A percentile compares a stretch with the other conserved stretches of the same genome.
Evolutionary conservation across 1,140 invertebrate species (phyloP).

Genomic region (Cydia strobilella): DNA sequence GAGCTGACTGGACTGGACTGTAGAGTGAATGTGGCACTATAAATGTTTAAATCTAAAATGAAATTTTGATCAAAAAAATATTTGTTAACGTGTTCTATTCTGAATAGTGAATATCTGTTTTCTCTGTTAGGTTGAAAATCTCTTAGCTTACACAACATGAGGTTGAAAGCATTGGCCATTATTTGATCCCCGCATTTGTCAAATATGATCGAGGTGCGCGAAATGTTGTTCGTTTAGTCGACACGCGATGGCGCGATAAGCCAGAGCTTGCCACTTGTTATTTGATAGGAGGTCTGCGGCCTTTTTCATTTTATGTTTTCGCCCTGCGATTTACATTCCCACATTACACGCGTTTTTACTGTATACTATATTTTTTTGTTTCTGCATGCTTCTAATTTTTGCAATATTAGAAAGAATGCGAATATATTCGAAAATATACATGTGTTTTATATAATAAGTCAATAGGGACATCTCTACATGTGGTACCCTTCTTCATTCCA

Average conservation of each 20-base stretch:
- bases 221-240: conserved; percentile 60
- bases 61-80: too few relatives aligned
- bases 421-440: not conserved
- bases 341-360: conserved; percentile 37
- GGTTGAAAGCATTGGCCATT: conserved; percentile 44
- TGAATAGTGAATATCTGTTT: too few relatives aligned
- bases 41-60: too few relatives aligned
- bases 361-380: not conserved
- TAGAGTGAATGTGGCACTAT: too few relatives aligned
- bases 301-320: conserved; percentile 39
- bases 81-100: too few relatives aligned
- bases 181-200: conserved; percentile 55
- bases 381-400: not conserved
- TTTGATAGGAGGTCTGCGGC: conserved; percentile 52
- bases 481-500: conserved; percentile 50
- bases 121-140: not conserved
- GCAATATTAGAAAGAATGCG: not conserved
- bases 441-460: conserved; percentile 50
- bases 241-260: conserved; percentile 56
- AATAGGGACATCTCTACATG: conserved; percentile 55
- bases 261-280: conserved; percentile 53
- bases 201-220: conserved; percentile 57
- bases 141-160: not conserved
- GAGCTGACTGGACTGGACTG: too few relatives aligned
- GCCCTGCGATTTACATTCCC: conserved; percentile 17